Evolutionary conservation across 2,797 vertebrate genomes (phyloP), one percentile per base, ranked within the genome.

Genomic region (Gymnothorax reevesii): DNA sequence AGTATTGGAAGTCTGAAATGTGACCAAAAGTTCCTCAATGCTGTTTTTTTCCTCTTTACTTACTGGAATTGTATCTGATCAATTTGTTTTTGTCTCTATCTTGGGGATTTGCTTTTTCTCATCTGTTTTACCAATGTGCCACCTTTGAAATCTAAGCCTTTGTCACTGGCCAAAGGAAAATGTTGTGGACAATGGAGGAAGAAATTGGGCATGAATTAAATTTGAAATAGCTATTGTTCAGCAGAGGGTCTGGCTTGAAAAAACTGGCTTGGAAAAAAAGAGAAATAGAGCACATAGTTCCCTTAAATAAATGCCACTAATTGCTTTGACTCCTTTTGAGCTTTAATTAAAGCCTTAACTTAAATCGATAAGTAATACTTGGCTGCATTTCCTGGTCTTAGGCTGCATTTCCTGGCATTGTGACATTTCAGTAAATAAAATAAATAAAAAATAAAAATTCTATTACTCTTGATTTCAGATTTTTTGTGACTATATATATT

Each of bases 1-100:
- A 42, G 71, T 79, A 66, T 77, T 87, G 83, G 71, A n/a, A 84
- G 84, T 77, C 57, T 87, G 86, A 84, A 84, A 87, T 84, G 75
- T 84, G 82, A 87, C 42, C 22, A 84, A 42, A 82, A 25, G 60
- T 87, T 84, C 69, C 79, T 84, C 42, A 57, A n/a, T 69, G 57
- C 57, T 27, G 55, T 87, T 60, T 83, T 83, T 83, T 57, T 62
- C 42, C 49, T n/a, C 62, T 22, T 13, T 64, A 33, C 57, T 87
- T 84, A 57, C 82, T 75, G 82, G 83, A 87, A 84, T 57, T 77
- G 57, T 57, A 84, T 60, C 27, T n/a, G 59, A 84, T 87, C 83
- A 83, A 87, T 77, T 84, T 75, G 69, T 62, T 55, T 87, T 84
- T 27, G 55, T 25, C 42, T 49, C 22, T 71, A 42, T 25, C 84